These are phyloP conservation scores for Campylomormyrus tamandua DNA, from an alignment of 2,113 vertebrate species.

Conservation along the genomic window DNA sequence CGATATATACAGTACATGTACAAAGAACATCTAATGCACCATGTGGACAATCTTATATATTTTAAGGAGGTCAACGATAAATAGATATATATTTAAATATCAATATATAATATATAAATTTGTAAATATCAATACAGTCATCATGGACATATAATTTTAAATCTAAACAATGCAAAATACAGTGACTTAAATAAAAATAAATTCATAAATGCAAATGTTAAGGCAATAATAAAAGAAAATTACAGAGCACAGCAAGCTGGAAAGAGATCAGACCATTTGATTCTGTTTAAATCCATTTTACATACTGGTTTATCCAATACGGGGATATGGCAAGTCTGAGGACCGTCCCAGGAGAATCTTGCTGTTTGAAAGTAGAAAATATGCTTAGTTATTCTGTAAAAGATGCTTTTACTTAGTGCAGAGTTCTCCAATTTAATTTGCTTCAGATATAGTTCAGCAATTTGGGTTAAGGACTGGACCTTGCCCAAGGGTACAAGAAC, in stretches of 20 bases:
- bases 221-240: neutral
- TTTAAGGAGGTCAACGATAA: neutral
- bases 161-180: neutral
- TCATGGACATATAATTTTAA: neutral
- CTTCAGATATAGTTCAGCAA: neutral
- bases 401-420: neutral
- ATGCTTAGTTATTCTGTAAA: neutral
- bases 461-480: constrained; percentile 3
- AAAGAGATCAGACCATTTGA: neutral
- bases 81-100: neutral
- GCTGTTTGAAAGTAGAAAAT: neutral
- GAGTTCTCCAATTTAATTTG: neutral
- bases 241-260: neutral
- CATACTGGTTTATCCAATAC: neutral
- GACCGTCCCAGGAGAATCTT: neutral
- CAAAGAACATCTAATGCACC: neutral
- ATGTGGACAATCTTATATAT: neutral
- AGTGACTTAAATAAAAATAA: neutral
- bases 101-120: neutral
- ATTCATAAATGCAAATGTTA: neutral
- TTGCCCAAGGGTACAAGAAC: neutral
- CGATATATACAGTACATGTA: neutral
- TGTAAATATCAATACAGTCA: neutral
- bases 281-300: neutral
- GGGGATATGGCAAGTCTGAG: neutral